Percentiles rank a stretch among this genome's conserved stretches.
Evolutionary conservation across 2,113 vertebrate genomes (phyloP).

Genomic region (Oryzias woworae): DNA sequence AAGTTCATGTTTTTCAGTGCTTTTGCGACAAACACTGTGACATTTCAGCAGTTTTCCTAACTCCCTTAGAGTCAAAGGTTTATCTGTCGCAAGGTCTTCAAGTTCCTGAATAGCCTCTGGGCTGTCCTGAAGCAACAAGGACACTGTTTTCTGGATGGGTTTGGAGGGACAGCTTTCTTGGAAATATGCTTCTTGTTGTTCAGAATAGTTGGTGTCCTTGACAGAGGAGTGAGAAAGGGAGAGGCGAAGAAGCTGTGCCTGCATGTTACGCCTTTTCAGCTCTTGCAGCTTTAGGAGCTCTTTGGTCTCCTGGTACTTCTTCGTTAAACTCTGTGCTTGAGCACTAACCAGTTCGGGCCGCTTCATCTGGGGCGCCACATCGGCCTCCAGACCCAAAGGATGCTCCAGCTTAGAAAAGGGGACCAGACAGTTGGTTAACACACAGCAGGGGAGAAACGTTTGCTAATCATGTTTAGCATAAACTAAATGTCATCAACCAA

Average conservation of each 20-base stretch:
- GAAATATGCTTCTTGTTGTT: conserved; percentile 48
- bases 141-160: conserved; percentile 63
- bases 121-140: conserved; percentile 67
- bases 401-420: conserved; percentile 86
- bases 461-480: conserved; percentile 62
- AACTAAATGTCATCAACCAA: conserved; percentile 46
- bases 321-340: conserved; percentile 84
- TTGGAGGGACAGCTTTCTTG: conserved; percentile 61
- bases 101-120: conserved; percentile 71
- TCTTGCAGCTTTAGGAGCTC: conserved; percentile 84
- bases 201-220: conserved; percentile 74
- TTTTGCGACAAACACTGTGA: conserved; percentile 56
- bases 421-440: conserved; percentile 87
- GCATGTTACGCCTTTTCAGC: conserved; percentile 83
- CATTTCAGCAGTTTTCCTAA: conserved; percentile 62
- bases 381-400: conserved; percentile 83
- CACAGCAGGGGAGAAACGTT: conserved; percentile 78
- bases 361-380: conserved; percentile 80
- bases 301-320: conserved; percentile 86
- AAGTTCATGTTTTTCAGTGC: conserved; percentile 46
- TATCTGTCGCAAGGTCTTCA: conserved; percentile 60
- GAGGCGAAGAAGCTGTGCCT: conserved; percentile 84
- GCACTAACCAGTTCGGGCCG: conserved; percentile 83
- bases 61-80: conserved; percentile 68
- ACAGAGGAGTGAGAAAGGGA: conserved; percentile 73